Conservation (phyloP, 2,797 vertebrate genomes). For the Craterocephalus amniculus region DNA sequence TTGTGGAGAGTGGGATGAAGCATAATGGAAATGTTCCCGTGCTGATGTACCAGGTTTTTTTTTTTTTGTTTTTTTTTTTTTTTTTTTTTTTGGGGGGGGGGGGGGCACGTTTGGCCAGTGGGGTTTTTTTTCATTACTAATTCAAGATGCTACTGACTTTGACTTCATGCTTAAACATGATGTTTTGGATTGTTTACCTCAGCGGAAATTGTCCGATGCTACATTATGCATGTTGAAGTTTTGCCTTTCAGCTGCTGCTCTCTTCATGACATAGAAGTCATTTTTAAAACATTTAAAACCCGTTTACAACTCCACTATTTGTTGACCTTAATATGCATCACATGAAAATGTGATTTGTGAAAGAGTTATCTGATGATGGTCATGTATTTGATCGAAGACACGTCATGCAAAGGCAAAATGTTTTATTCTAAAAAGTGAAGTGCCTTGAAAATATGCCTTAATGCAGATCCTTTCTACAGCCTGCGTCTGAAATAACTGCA, state of each 20-base stretch:
- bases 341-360: neutral
- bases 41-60: conserved; percentile 2
- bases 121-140: conserved; percentile 14
- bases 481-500: neutral
- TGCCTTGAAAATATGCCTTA: neutral
- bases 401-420: neutral
- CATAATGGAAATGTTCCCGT: conserved; percentile 26
- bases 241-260: neutral
- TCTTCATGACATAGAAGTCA: neutral
- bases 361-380: neutral
- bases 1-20: conserved; percentile 12
- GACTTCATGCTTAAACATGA: conserved; percentile 5
- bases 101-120: neutral
- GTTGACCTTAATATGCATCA: neutral
- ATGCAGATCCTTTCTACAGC: neutral
- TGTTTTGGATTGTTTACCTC: neutral
- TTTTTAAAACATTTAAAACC: neutral
- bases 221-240: neutral
- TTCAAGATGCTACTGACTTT: conserved; percentile 2
- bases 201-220: neutral
- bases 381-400: neutral
- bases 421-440: neutral
- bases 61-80: no score
- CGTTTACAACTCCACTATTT: neutral
- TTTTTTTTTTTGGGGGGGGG: no score